Conservation (phyloP, 92 coral and sea anemone species). For the Epizoanthus ramosus region DNA sequence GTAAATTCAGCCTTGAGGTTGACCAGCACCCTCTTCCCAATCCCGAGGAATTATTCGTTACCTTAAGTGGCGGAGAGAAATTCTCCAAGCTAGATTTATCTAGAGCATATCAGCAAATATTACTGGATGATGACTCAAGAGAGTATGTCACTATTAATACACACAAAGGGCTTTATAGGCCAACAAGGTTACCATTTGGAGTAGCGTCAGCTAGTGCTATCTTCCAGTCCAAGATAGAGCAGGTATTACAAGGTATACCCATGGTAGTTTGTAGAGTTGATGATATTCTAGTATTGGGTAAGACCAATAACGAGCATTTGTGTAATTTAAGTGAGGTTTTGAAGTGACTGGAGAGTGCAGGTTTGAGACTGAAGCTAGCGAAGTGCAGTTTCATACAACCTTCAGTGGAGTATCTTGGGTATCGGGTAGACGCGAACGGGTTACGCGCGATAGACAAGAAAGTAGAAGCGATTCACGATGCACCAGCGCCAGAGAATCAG, state of each 20-base stretch:
- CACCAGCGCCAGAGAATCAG: slow-evolving; percentile 41
- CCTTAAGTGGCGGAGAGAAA: too few relatives aligned
- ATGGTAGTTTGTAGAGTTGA: slow-evolving; percentile 64
- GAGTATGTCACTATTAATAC: slow-evolving; percentile 60
- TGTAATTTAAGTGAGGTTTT: slow-evolving; percentile 38
- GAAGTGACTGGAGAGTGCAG: slow-evolving; percentile 43
- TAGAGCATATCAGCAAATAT: too few relatives aligned
- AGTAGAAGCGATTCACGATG: slow-evolving; percentile 36
- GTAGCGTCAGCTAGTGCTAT: slow-evolving; percentile 50
- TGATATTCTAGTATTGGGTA: slow-evolving; percentile 48
- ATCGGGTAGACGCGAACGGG: too few relatives aligned
- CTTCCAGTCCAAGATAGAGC: slow-evolving; percentile 61
- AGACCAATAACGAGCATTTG: slow-evolving; percentile 31
- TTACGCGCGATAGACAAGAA: slow-evolving; percentile 44
- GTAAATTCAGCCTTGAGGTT: too few relatives aligned
- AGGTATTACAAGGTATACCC: slow-evolving; percentile 58
- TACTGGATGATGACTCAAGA: too few relatives aligned
- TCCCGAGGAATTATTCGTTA: too few relatives aligned
- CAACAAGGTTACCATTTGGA: slow-evolving; percentile 47
- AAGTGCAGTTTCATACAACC: slow-evolving; percentile 48
- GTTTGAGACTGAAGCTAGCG: slow-evolving; percentile 33
- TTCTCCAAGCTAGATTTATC: too few relatives aligned
- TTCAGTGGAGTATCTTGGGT: slow-evolving; percentile 39
- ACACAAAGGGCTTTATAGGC: slow-evolving; percentile 54
- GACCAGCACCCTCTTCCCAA: too few relatives aligned